A percentile compares a stretch with the other conserved stretches of the same genome.
These are phyloP conservation scores for Drosophila buzzatii DNA, from an alignment of 2,888 invertebrate genomes.

Conservation along the genomic window DNA sequence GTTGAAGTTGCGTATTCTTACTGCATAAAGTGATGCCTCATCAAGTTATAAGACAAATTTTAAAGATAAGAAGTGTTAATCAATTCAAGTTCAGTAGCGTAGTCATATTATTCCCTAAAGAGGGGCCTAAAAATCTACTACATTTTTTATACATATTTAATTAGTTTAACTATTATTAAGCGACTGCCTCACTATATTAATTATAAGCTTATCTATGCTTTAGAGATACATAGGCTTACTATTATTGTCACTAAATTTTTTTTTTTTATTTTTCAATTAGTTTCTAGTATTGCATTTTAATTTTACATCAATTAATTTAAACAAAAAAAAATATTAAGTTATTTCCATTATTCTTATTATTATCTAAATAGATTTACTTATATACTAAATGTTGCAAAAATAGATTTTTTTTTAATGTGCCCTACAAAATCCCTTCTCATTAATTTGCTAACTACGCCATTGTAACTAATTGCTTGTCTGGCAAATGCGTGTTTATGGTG, in stretches of 20 bases:
- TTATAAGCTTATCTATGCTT: no score
- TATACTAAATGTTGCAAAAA: not conserved
- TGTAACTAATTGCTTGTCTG: constrained; percentile 38
- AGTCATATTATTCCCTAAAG: not conserved
- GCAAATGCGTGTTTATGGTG: constrained; percentile 17
- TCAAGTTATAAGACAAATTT: not conserved
- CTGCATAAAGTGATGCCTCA: not conserved
- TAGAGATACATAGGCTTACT: no score
- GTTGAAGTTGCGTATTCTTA: not conserved
- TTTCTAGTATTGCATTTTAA: not conserved
- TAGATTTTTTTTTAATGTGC: not conserved
- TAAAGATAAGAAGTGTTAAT: constrained; percentile 18
- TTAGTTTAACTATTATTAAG: not conserved
- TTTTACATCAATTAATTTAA: not conserved
- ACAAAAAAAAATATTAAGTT: not conserved
- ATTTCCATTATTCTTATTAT: not conserved
- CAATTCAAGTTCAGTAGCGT: not conserved
- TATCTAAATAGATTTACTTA: not conserved
- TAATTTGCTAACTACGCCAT: constrained; percentile 8
- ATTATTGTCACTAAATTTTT: no score
- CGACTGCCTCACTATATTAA: no score
- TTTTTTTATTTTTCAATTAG: no score
- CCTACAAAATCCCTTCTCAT: not conserved
- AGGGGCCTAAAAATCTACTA: constrained; percentile 7
- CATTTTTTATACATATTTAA: not conserved